Evolutionary conservation across 1,140 invertebrate species (phyloP).

Genomic region (Drosophila takahashii): DNA sequence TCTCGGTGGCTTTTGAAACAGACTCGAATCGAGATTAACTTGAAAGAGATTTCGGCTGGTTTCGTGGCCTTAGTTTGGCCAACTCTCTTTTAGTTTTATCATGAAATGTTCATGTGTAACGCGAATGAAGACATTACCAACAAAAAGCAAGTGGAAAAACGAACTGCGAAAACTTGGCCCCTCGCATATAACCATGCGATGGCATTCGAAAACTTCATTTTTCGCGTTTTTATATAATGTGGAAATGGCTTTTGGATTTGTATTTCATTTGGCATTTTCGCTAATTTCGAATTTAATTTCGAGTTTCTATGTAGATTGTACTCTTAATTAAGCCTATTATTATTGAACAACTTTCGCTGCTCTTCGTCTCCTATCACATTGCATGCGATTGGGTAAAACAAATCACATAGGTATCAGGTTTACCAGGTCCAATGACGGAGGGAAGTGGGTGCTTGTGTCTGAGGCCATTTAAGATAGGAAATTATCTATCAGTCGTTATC

Average conservation of each 20-base stretch:
- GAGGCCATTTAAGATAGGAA: conserved; percentile 10
- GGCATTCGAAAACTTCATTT: conserved; percentile 58
- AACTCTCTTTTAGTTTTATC: conserved; percentile 39
- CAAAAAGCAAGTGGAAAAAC: conserved; percentile 13
- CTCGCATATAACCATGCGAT: conserved; percentile 31
- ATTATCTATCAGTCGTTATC: conserved; percentile 2
- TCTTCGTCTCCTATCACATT: conserved; percentile 24
- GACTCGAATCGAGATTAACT: conserved; percentile 28
- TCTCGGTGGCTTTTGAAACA: conserved; percentile 38
- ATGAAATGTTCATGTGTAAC: conserved; percentile 42
- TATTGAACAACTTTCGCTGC: conserved; percentile 65
- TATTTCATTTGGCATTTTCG: conserved; percentile 42
- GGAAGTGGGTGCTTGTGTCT: conserved; percentile 38
- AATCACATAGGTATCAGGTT: conserved; percentile 50
- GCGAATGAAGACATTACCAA: conserved; percentile 41
- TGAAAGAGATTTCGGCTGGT: conserved; percentile 20
- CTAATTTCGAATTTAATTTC: conserved; percentile 51
- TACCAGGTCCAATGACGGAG: conserved; percentile 9
- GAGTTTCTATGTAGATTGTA: conserved; percentile 63
- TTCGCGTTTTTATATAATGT: conserved; percentile 71
- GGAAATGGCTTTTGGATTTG: conserved; percentile 50
- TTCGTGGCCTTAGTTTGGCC: conserved; percentile 34
- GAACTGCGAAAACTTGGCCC: conserved; percentile 33
- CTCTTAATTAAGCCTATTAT: conserved; percentile 48
- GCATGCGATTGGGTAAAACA: conserved; percentile 40